Evolutionary conservation across 2,797 vertebrate species (phyloP).

Genomic region (Falco biarmicus): DNA sequence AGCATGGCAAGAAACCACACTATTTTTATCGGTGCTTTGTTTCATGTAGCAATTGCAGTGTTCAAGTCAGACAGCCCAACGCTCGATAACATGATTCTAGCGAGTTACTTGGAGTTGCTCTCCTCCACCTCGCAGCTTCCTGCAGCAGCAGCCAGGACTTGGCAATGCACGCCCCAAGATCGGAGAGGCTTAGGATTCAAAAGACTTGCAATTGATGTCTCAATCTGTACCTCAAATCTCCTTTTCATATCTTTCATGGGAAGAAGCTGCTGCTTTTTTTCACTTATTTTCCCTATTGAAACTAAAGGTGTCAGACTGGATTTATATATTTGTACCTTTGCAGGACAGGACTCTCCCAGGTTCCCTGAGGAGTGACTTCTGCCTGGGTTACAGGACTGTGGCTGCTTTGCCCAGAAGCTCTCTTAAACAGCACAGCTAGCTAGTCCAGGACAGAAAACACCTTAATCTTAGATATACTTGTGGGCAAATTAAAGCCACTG

Average conservation of each 20-base stretch:
- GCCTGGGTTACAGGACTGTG: neutral
- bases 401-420: neutral
- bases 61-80: neutral
- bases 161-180: accelerated
- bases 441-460: neutral
- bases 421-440: neutral
- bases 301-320: neutral
- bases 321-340: neutral
- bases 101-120: neutral
- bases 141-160: neutral
- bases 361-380: neutral
- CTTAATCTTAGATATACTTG: neutral
- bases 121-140: neutral
- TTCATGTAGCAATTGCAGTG: neutral
- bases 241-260: neutral
- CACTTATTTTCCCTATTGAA: neutral
- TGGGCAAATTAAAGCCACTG: neutral
- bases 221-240: neutral
- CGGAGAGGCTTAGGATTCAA: neutral
- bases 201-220: neutral
- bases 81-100: accelerated
- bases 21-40: constrained; percentile 57
- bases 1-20: constrained; percentile 48
- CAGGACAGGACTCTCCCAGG: neutral
- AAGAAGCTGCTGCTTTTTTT: neutral